These are phyloP conservation scores for Siderastrea siderea DNA, from an alignment of 92 coral and sea anemone species.

Conservation along the genomic window DNA sequence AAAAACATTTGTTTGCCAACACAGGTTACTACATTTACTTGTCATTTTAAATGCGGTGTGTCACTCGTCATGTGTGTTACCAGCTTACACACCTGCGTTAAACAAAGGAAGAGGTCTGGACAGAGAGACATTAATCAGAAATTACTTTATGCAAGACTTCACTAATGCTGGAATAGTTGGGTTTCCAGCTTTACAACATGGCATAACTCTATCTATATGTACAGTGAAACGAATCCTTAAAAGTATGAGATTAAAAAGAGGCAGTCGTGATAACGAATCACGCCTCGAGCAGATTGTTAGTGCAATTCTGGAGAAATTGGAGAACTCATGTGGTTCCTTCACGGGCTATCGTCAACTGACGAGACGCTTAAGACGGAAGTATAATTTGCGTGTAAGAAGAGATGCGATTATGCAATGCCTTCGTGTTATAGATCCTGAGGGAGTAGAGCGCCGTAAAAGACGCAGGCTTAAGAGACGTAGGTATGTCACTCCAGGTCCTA, in stretches of 20 bases:
- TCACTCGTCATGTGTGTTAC: too few relatives aligned
- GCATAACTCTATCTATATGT: conserved; percentile 36
- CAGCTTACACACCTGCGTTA: background rate
- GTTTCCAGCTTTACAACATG: conserved; percentile 53
- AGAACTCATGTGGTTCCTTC: conserved; percentile 47
- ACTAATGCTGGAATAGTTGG: conserved; percentile 43
- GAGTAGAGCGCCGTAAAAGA: conserved; percentile 54
- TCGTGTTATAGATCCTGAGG: conserved; percentile 67
- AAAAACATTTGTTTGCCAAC: too few relatives aligned
- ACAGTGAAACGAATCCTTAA: conserved; percentile 49
- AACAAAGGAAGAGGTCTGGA: conserved; percentile 30
- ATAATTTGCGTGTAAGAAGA: conserved; percentile 50
- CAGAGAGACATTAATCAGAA: conserved; percentile 33
- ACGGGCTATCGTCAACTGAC: conserved; percentile 65
- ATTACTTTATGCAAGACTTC: conserved; percentile 30
- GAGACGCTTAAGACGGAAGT: conserved; percentile 44
- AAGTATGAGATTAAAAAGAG: conserved; percentile 19
- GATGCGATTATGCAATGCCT: conserved; percentile 55
- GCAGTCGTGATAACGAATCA: conserved; percentile 52
- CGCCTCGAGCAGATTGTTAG: conserved; percentile 36
- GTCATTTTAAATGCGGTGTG: too few relatives aligned
- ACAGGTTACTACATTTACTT: too few relatives aligned
- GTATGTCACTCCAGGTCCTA: conserved; percentile 62
- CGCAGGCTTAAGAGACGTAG: conserved; percentile 49
- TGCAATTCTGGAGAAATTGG: conserved; percentile 54